Percentiles rank a stretch among this genome's conserved stretches.
Conservation (phyloP, 2,113 vertebrate genomes). For the Lampris incognitus region DNA sequence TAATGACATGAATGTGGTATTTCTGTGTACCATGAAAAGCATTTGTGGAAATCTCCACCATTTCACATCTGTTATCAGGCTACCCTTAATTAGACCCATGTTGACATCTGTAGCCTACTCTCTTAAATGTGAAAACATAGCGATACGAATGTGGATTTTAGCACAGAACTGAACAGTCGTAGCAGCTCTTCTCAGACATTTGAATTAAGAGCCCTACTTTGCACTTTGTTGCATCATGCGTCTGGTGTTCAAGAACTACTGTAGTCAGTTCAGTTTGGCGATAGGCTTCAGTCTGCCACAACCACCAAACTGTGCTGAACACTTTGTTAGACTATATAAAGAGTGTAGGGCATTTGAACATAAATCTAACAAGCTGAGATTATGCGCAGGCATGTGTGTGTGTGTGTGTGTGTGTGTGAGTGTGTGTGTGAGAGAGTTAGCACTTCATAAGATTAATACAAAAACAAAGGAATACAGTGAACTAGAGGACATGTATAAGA, state of each 20-base stretch:
- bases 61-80: neutral
- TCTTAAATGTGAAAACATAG: neutral
- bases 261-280: slow-evolving; percentile 1
- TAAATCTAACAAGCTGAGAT: neutral
- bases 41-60: neutral
- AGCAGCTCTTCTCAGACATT: slow-evolving; percentile 7
- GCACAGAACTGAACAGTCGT: neutral
- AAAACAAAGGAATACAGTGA: too few relatives aligned
- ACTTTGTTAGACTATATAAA: neutral
- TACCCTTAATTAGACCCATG: neutral
- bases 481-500: too few relatives aligned
- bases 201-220: slow-evolving; percentile 20
- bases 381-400: neutral
- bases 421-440: neutral
- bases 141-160: slow-evolving; percentile 11
- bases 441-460: too few relatives aligned
- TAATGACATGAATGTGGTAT: neutral
- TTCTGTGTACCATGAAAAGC: neutral
- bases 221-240: slow-evolving; percentile 66
- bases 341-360: neutral
- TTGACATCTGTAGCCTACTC: neutral
- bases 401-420: neutral
- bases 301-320: slow-evolving; percentile 17
- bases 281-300: slow-evolving; percentile 42
- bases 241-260: slow-evolving; percentile 21